Evolutionary conservation across 2,888 invertebrate genomes (phyloP), one percentile per base, ranked within the genome.

Genomic region (Melanargia galathea): DNA sequence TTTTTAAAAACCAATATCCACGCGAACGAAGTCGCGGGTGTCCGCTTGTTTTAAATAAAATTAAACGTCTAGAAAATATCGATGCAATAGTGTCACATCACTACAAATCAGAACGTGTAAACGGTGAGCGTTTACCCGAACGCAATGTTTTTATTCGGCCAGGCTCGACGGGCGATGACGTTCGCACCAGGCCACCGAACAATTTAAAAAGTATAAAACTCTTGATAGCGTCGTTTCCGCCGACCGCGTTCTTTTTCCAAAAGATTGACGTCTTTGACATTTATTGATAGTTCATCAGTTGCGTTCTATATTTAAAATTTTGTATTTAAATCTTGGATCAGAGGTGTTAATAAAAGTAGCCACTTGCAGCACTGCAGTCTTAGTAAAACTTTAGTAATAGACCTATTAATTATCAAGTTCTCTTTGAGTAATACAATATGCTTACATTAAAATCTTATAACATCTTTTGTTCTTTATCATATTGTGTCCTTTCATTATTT

Each of bases 141-240:
- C 74, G 74, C 73, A 73, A 71, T 86, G 87, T 87, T 87, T 82
- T 86, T 82, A 83, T 82, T 75, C 75, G 73, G 77, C 76, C 79
- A 71, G 73, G 71, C 74, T 76, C 68, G 70, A 72, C 71, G 71
- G 72, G 74, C 73, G 80, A 76, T 80, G 82, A 80, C 78, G 81
- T 75, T 75, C 72, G 67, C 68, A 72, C 80, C 80, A 77, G 80
- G 71, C 77, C 70, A 71, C 70, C 65, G 73, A 76, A 78, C 79
- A 78, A 82, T 83, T 79, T 75, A 76, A 82, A 82, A 81, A 75
- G 71, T 76, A 79, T 82, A 80, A 82, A 83, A 80, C 72, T 68
- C 72, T 70, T 71, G 73, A 78, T 75, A 71, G 71, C 72, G 72
- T 69, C 71, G 73, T 76, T 73, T 76, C 72, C 71, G 72, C 71